Evolutionary conservation across 2,113 vertebrate genomes (phyloP).

Genomic region (Periophthalmodon schlosseri): DNA sequence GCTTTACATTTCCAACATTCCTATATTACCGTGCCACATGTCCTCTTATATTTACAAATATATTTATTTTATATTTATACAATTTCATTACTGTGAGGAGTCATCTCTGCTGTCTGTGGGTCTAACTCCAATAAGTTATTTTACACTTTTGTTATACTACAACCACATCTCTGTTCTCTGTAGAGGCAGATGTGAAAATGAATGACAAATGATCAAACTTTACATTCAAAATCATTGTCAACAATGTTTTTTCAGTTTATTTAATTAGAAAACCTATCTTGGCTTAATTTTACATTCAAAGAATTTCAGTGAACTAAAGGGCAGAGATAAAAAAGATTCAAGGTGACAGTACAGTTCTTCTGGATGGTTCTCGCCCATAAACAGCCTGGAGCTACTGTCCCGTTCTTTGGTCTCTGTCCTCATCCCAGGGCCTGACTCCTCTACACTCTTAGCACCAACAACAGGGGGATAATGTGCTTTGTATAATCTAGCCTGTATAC

Average conservation of each 20-base stretch:
- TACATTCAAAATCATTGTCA: background rate
- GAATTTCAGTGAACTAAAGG: background rate
- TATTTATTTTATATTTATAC: constrained; percentile 22
- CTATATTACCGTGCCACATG: constrained; percentile 34
- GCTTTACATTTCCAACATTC: constrained; percentile 44
- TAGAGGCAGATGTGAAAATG: background rate
- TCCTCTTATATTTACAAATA: constrained; percentile 65
- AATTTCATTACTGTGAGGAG: constrained; percentile 39
- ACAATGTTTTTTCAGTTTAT: background rate
- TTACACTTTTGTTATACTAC: constrained; percentile 39
- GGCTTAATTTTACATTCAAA: background rate
- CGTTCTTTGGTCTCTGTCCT: constrained; percentile 12
- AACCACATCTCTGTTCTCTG: constrained; percentile 10
- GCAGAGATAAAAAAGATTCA: background rate
- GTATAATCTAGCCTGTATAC: constrained; percentile 23
- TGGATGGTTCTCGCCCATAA: constrained; percentile 9
- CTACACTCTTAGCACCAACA: constrained; percentile 57
- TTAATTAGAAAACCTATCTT: background rate
- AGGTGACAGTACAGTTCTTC: background rate
- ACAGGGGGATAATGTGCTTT: constrained; percentile 16
- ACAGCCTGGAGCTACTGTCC: constrained; percentile 32
- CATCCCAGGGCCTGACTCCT: constrained; percentile 29
- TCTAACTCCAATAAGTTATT: constrained; percentile 31
- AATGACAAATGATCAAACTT: background rate
- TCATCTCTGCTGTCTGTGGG: constrained; percentile 34